Evolutionary conservation across 1,140 invertebrate genomes (phyloP).

Genomic region (Papilio glaucus): DNA sequence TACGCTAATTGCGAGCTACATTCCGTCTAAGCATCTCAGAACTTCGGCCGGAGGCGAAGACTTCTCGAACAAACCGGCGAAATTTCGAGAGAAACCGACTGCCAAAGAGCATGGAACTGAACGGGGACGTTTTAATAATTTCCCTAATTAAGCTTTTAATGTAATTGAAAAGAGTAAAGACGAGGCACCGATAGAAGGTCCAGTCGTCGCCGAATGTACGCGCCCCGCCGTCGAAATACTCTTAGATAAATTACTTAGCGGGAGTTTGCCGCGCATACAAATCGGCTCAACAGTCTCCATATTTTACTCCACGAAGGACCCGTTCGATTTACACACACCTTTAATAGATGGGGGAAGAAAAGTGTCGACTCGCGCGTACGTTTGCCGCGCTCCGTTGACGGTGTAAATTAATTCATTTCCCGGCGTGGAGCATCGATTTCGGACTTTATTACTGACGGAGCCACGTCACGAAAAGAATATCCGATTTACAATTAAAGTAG

Average conservation of each 20-base stretch:
- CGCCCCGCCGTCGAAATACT: conserved; percentile 71
- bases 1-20: conserved; percentile 81
- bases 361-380: conserved; percentile 49
- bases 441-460: conserved; percentile 71
- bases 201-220: conserved; percentile 46
- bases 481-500: conserved; percentile 74
- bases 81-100: conserved; percentile 69
- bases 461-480: conserved; percentile 73
- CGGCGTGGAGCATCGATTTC: conserved; percentile 59
- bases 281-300: conserved; percentile 70
- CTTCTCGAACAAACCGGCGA: conserved; percentile 70
- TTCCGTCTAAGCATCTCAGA: conserved; percentile 79
- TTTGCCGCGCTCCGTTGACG: conserved; percentile 49
- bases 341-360: conserved; percentile 58
- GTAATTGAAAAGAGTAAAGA: conserved; percentile 77
- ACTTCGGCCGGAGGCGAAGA: conserved; percentile 67
- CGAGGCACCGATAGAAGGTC: conserved; percentile 58
- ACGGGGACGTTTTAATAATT: conserved; percentile 74
- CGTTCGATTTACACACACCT: conserved; percentile 71
- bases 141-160: conserved; percentile 82
- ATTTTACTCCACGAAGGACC: conserved; percentile 68
- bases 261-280: conserved; percentile 72
- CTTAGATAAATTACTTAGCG: conserved; percentile 77
- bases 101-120: conserved; percentile 71
- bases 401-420: conserved; percentile 76